Base-by-base conservation (phyloP, 2,113 vertebrate genomes). In the Ancistrus triradiatus region DNA sequence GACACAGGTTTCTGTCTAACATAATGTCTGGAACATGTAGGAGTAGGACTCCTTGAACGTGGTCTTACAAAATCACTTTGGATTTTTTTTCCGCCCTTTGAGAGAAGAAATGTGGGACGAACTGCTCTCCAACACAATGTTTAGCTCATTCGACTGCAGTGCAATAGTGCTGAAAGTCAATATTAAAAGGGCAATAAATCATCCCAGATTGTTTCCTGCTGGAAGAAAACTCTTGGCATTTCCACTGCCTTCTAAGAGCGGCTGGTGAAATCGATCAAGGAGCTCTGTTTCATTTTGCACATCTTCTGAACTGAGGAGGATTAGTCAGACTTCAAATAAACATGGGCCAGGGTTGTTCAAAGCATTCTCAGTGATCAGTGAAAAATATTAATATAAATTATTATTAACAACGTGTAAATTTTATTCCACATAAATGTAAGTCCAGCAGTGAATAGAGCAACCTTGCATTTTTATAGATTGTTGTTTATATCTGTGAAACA, bases 171-270 rank as follows among this genome's bases (percentile, higher is more conserved):
- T 75, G 71, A 76, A 66, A 74, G 63, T 37, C 48, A 74, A 43
- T 62, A 76, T 78, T 72, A 76, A 69, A 64, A 68, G 46, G 62
- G 50, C 59, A 66, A 80, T 79, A 74, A 70, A 75, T 83, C 74
- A 77, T 24, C 22, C 22, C 8, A 43, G 46, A 58, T 69, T 44
- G 66, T 58, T 19, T 47, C 10, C 49, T 19, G 47, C 49, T 38
- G 57, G 15, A 59, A 52, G 35, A 33, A 60, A 51, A 63, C 15
- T 44, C 24, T 46, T 53, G 55, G 28, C 40, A n/a, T 66, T 62
- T 63, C 55, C 50, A 61, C 40, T 40, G 25, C 28, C 35, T 67
- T 46, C 60, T 14, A 63, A 43, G 17, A 59, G 40, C 58, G 47
- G 68, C 22, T 15, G 21, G 42, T 50, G 19, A 60, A 72, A 35